Conservation (phyloP, 2,113 vertebrate genomes). For the Myocastor coypus region DNA sequence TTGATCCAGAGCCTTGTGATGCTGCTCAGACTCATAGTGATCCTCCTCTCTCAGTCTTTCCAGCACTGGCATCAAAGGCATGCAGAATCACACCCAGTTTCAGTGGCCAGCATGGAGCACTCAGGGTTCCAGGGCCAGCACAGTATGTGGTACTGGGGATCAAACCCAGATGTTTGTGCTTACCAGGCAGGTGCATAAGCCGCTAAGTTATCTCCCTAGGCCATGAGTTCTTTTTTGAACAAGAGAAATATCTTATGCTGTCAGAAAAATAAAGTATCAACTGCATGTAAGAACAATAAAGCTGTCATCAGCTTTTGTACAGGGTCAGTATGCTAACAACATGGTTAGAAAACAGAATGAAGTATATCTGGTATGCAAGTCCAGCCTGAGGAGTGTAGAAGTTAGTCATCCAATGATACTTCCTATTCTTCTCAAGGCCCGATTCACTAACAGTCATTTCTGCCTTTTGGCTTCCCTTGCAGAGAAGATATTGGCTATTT, state of each 20-base stretch:
- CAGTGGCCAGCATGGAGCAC: too few species aligned
- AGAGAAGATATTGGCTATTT: not conserved
- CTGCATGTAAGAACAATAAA: not conserved
- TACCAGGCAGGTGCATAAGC: too few species aligned
- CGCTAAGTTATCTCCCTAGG: too few species aligned
- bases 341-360: slow-evolving; percentile 54
- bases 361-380: not conserved
- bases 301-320: not conserved
- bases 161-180: too few species aligned
- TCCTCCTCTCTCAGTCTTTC: too few species aligned
- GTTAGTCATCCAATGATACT: not conserved
- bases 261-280: not conserved
- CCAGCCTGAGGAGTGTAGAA: not conserved
- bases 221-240: not conserved
- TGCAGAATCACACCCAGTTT: too few species aligned
- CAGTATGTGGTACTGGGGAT: too few species aligned
- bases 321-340: not conserved
- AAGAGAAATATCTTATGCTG: not conserved
- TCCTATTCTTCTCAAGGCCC: not conserved
- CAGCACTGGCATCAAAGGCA: too few species aligned
- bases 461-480: not conserved
- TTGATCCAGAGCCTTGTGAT: too few species aligned
- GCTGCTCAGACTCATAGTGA: too few species aligned
- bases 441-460: not conserved
- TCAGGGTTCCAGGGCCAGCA: too few species aligned